phyloP scores from a whole-genome alignment of 2,113 vertebrate genomes.

The Corydoras sp. region DNA sequence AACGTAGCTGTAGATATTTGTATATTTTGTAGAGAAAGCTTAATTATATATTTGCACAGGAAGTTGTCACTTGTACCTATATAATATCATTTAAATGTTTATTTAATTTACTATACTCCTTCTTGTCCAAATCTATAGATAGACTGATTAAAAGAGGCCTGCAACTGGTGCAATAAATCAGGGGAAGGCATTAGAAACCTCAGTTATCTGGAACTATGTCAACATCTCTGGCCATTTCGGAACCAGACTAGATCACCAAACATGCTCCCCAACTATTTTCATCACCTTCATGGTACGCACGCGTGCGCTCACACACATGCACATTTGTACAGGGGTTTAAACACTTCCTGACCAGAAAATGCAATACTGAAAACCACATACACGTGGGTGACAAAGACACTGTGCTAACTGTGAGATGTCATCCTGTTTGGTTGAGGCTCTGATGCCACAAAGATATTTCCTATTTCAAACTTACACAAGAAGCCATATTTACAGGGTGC shows the following conservation, averaged over 20 bases:
- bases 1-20: not conserved
- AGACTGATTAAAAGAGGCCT: not conserved
- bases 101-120: not conserved
- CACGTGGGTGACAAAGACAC: slow-evolving; percentile 47
- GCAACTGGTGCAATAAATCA: slow-evolving; percentile 18
- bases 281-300: not conserved
- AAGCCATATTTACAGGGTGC: slow-evolving; percentile 33
- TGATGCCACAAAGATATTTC: slow-evolving; percentile 45
- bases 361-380: slow-evolving; percentile 41
- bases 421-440: slow-evolving; percentile 45
- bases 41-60: not conserved
- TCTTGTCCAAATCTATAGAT: too few species aligned
- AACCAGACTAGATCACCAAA: slow-evolving; percentile 8
- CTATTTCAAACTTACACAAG: slow-evolving; percentile 41
- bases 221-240: slow-evolving; percentile 20
- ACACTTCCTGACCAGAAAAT: slow-evolving; percentile 58
- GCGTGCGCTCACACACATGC: not conserved
- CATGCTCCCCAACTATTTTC: not conserved
- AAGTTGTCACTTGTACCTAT: not conserved
- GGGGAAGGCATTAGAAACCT: slow-evolving; percentile 13
- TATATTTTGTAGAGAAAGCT: not conserved
- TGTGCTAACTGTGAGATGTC: slow-evolving; percentile 38
- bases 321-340: slow-evolving; percentile 30
- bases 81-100: not conserved
- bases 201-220: slow-evolving; percentile 18